Conservation (phyloP, 2,888 invertebrate genomes). For the Drosophila anomalata region DNA sequence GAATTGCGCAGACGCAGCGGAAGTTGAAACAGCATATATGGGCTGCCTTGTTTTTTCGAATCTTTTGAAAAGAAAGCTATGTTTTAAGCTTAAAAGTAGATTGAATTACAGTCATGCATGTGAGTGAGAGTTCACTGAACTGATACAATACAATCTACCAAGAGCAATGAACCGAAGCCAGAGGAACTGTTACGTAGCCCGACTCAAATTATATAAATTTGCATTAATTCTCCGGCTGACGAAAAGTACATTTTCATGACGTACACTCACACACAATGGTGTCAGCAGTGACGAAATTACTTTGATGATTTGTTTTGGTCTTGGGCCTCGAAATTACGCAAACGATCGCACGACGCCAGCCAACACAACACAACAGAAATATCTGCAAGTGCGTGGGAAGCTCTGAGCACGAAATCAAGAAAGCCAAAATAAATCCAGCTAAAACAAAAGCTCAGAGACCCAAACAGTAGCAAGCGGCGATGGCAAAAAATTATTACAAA, state of each 20-base stretch:
- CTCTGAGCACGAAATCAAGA: conserved; percentile 29
- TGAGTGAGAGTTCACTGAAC: background rate
- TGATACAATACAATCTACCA: background rate
- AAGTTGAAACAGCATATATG: conserved; percentile 29
- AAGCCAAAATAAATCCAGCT: background rate
- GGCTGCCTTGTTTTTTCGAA: background rate
- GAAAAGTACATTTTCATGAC: conserved; percentile 20
- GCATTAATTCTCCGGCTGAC: conserved; percentile 35
- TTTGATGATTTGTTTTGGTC: conserved; percentile 42
- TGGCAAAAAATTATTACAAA: conserved; percentile 62
- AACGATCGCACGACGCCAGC: conserved; percentile 56
- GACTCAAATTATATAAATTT: conserved; percentile 28
- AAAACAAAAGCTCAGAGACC: conserved; percentile 32
- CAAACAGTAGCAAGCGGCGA: conserved; percentile 46
- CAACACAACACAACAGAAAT: conserved; percentile 25
- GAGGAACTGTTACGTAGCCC: conserved; percentile 10
- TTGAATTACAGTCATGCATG: background rate
- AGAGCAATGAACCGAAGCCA: conserved; percentile 6
- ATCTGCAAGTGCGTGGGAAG: conserved; percentile 72
- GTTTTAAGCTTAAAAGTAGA: background rate
- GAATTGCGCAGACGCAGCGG: conserved; percentile 65
- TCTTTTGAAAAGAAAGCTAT: background rate
- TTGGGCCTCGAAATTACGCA: conserved; percentile 63
- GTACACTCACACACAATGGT: conserved; percentile 36
- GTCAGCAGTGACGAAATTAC: conserved; percentile 59